phyloP scores from a whole-genome alignment of 2,113 vertebrate genomes.

The Thunnus maccoyii region DNA sequence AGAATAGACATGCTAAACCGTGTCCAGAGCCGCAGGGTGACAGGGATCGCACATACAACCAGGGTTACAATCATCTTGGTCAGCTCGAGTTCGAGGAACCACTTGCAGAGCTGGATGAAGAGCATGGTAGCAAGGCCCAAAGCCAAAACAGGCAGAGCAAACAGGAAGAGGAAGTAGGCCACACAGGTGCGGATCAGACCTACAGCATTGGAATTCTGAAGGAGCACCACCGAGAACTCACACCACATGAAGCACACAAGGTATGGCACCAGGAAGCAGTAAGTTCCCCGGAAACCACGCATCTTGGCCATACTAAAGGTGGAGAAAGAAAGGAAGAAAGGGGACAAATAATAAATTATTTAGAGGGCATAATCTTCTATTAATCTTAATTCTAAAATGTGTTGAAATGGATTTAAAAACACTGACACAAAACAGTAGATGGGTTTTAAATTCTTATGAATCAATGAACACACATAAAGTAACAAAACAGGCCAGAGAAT shows the following conservation, averaged over 20 bases:
- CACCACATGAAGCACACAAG: slow-evolving; percentile 99
- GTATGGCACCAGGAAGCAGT: slow-evolving; percentile 96
- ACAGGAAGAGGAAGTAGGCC: slow-evolving; percentile 95
- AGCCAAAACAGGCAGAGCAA: slow-evolving; percentile 90
- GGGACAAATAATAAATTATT: background rate
- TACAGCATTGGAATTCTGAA: slow-evolving; percentile 89
- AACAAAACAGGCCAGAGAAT: too few relatives aligned
- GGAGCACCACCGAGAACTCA: slow-evolving; percentile 92
- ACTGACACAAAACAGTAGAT: too few relatives aligned
- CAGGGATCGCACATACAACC: slow-evolving; percentile 87
- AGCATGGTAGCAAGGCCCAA: slow-evolving; percentile 88
- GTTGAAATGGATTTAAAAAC: background rate
- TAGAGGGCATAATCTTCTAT: background rate
- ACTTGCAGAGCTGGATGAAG: slow-evolving; percentile 89
- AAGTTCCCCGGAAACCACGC: slow-evolving; percentile 92
- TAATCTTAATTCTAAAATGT: background rate
- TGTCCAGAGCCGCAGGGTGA: slow-evolving; percentile 91
- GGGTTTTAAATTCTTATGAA: too few relatives aligned
- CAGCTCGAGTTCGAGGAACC: slow-evolving; percentile 93
- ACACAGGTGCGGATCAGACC: slow-evolving; percentile 94
- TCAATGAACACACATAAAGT: too few relatives aligned
- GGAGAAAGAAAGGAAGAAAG: background rate
- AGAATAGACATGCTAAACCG: slow-evolving; percentile 88
- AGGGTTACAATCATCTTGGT: slow-evolving; percentile 91
- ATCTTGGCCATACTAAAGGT: slow-evolving; percentile 89